Conservation (phyloP, 2,797 vertebrate species). For the Sebastes goodei region DNA sequence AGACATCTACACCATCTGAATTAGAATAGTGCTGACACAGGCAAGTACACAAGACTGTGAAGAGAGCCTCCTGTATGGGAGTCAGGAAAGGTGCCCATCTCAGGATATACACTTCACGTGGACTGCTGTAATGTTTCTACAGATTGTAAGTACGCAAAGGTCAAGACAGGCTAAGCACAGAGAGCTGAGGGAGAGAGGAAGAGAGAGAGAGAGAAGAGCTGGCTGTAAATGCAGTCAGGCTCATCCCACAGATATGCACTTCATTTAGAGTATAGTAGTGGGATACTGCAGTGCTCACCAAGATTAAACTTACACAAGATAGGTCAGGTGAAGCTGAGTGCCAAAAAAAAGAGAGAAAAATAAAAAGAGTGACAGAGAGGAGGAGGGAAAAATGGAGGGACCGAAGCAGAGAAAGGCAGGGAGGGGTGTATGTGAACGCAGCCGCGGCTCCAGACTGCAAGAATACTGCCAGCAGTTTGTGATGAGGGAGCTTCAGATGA, state of each 20-base stretch:
- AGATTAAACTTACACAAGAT: conserved; percentile 14
- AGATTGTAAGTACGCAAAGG: conserved; percentile 4
- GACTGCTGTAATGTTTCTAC: background rate
- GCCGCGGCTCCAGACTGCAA: background rate
- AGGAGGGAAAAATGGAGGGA: background rate
- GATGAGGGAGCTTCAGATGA: conserved; percentile 63
- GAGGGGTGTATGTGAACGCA: background rate
- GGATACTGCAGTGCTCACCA: background rate
- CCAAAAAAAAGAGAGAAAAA: background rate
- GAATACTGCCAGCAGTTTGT: conserved; percentile 31
- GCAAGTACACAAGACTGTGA: background rate
- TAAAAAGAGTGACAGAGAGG: background rate
- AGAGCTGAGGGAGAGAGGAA: background rate
- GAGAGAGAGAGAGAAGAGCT: background rate
- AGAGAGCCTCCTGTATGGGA: background rate
- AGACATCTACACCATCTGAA: background rate
- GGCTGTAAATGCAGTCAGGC: conserved; percentile 16
- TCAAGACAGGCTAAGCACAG: background rate
- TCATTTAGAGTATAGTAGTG: background rate
- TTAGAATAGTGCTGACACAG: background rate
- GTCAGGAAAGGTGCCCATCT: background rate
- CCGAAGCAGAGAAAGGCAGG: background rate
- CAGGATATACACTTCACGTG: conserved; percentile 1
- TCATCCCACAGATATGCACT: conserved; percentile 13
- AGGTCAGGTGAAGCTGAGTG: background rate